Evolutionary conservation across 2,113 vertebrate genomes (phyloP), one percentile per base, ranked within the genome.

Genomic region (Prunella himalayana): DNA sequence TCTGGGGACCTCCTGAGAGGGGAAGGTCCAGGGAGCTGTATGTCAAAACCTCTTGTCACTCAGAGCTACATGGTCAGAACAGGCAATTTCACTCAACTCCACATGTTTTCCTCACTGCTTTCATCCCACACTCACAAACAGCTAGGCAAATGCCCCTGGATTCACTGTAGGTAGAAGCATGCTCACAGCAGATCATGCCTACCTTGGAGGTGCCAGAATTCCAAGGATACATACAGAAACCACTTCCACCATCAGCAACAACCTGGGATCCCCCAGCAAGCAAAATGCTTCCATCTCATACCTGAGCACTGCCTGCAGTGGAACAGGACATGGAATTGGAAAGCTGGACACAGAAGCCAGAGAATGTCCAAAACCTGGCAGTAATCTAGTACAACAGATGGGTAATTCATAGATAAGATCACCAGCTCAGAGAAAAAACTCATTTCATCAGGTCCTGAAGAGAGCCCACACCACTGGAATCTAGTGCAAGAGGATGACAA

Each of bases 101-200:
- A n/a, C 0, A 0, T 8, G 17, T 60, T 72, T 42, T 78, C 69
- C 44, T 71, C n/a, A 27, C 19, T 86, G 28, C 41, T 69, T 42
- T 53, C 33, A 82, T 41, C 10, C 14, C 30, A 33, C 10, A 3
- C 0, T 9, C 39, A 68, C 30, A 17, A 68, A 60, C 6, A 63
- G 8, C 0, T 3, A 39, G 21, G 11, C 9, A 82, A 82, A 54
- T 0, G 1, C 1, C 1, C 44, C 66, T 44, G 41, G n/a, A 30
- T 47, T 88, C 25, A 35, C 7, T 39, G 19, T 4, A 69, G n/a
- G 45, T 17, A 51, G 44, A 33, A 79, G 21, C 25, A 30, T 19
- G 24, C 13, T 76, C 45, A 35, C 9, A 59, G 45, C 31, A 93
- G 13, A 7, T 53, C 12, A 8, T 18, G 33, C 64, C 68, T 68